Base-by-base conservation (phyloP, 2,797 vertebrate species). In the Fistularia tabacaria region DNA sequence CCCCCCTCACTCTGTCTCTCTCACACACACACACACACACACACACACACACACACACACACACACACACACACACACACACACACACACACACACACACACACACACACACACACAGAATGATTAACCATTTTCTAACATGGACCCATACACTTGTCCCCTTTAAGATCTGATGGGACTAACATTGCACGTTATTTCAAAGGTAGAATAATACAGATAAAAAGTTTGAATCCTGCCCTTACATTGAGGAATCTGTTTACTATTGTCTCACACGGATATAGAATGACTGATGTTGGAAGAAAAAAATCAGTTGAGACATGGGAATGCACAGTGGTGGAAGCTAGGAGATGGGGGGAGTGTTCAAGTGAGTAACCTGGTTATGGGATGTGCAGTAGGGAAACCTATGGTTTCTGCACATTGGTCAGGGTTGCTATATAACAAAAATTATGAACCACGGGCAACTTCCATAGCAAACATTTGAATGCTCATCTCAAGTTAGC, bases 331-430 rank as follows among this genome's bases (percentile, higher is more conserved):
- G 15, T 3, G 54, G 45, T 74, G 76, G 74, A 81, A 82, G 70
- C 52, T 10, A 43, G 39, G 58, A 72, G 59, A 57, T 59, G 74
- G 76, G 71, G 75, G 84, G 66, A 69, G 70, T 66, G 61, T 62
- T 51, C 70, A 71, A 57, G 52, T 73, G 76, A 81, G 77, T 64
- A 77, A 88, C 85, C 86, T 87, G 87, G 86, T 86, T 82, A 83
- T 76, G 62, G 62, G 51, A 69, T 25, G 57, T 36, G 51, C 57
- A 58, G 44, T 12, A 50, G 43, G 39, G 54, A 61, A 38, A 64
- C 38, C 57, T 39, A 51, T 42, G 46, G 61, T 58, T 54, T 66
- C 15, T 36, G 47, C 25, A 14, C 25, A 25, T 25, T 25, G 9
- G 7, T 38, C 44, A 9, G 9, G 44, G 58, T 54, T 50, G 56